Conservation (phyloP, 2,888 invertebrate species). For the Cheilosia vernalis region DNA sequence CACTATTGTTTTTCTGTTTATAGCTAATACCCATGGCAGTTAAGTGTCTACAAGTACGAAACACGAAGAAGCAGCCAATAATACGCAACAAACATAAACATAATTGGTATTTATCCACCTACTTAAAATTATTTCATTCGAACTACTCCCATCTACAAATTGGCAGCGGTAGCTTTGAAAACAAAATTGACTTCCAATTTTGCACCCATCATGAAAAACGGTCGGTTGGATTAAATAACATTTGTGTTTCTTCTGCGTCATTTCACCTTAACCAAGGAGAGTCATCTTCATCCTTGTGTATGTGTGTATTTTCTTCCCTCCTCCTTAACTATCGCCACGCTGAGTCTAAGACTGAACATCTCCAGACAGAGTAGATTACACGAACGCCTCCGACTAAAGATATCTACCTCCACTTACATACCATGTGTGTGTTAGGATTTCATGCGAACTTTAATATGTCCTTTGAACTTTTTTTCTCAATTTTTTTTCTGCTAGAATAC, state of each 20-base stretch:
- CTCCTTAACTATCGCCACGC: not conserved
- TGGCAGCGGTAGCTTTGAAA: slow-evolving; percentile 6
- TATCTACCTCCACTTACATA: slow-evolving; percentile 13
- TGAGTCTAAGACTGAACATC: slow-evolving; percentile 57
- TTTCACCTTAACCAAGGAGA: slow-evolving; percentile 60
- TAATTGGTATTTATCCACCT: slow-evolving; percentile 62
- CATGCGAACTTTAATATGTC: slow-evolving; percentile 69
- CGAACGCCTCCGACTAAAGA: slow-evolving; percentile 1
- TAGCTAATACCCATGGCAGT: too few species aligned
- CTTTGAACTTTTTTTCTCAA: slow-evolving; percentile 63
- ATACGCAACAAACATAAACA: not conserved
- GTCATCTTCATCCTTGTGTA: slow-evolving; percentile 26
- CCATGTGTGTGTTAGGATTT: slow-evolving; percentile 55
- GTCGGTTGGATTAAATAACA: slow-evolving; percentile 48
- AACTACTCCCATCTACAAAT: slow-evolving; percentile 32
- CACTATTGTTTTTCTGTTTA: not conserved
- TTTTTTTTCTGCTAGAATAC: not conserved
- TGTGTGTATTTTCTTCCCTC: not conserved
- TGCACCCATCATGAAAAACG: not conserved
- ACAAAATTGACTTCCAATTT: slow-evolving; percentile 53
- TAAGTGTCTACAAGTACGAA: too few species aligned
- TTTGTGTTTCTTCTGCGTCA: slow-evolving; percentile 69
- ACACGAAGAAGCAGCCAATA: not conserved
- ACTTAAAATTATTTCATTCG: slow-evolving; percentile 70
- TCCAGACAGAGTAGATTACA: slow-evolving; percentile 64